Base-by-base conservation (phyloP, 2,113 vertebrate genomes). In the Sorex fumeus region DNA sequence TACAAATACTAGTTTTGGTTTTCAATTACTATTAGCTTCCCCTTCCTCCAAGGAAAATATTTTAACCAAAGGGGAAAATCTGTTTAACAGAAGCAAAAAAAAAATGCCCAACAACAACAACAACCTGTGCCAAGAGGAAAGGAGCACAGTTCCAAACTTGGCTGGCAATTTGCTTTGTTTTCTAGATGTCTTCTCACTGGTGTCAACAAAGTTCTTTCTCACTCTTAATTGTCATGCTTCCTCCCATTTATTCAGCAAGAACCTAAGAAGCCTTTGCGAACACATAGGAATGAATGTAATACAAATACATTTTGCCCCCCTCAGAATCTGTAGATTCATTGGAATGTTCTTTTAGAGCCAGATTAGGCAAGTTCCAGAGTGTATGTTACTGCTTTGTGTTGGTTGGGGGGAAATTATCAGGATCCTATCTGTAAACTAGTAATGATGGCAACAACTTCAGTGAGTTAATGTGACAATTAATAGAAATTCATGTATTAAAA, bases 151-250 rank as follows among this genome's bases (percentile, higher is more conserved):
- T 60, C 32, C 93, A 13, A n/a, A 45, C 36, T 89, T 94, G 91
- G 91, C 86, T 80, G 40, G 16, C 62, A 62, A n/a, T 72, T 88
- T 91, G 87, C 67, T 95, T 96, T 94, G 93, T 83, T 93, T 96
- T 94, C 67, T 74, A 53, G 57, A 85, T 90, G 12, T 15, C 36
- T 47, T 85, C 80, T 87, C 79, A n/a, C 71, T 92, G 36, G 53
- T 93, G 71, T 96, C 95, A 95, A 90, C 75, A 86, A 94, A 94
- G 47, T 28, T 71, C 57, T 93, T 84, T 90, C 81, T 80, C 67
- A 78, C 32, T 50, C 64, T 90, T 67, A 76, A 53, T 36, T 90
- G 84, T 79, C 71, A 76, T 80, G 60, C n/a, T 67, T 83, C 64
- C 75, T 90, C 57, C n/a, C 11, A 21, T 60, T 72, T 78, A 40